Base-by-base conservation (phyloP, 2,888 invertebrate species). In the Eupithecia exiguata region DNA sequence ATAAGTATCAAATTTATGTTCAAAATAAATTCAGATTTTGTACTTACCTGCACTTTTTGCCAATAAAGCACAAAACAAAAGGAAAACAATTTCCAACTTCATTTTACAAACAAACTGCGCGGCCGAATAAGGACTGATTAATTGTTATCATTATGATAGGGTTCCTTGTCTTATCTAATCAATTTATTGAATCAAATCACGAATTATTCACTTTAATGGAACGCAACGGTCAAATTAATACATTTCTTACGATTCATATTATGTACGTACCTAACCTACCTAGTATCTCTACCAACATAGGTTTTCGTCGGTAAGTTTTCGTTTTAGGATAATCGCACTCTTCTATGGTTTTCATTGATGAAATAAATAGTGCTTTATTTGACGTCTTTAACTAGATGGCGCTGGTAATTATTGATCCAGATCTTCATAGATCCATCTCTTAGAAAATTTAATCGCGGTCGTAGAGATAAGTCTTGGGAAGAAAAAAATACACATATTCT, bases 41-140 rank as follows among this genome's bases (percentile, higher is more conserved):
- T 1, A 71, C 88, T 86, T 85, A 92, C 92, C 91, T n/a, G 83
- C 77, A 70, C 86, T 77, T 78, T 83, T 83, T 71, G 87, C 85
- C 72, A 89, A 21, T 14, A 86, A 46, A 79, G 80, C 84, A 80
- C 83, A 83, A 69, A 92, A 69, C 68, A 91, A 75, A 71, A 92
- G 77, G 53, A 91, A 82, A 72, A 87, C 71, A 38, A 88, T 75
- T 86, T 84, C 86, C 9, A 78, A 79, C 75, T 84, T 78, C 90
- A 91, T 72, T 78, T 76, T 70, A 77, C 69, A 78, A 71, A 78
- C 71, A 76, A 74, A 77, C 68, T 65, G 12, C 30, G 46, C 66
- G 25, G 67, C 66, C 67, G 49, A 49, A 68, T 65, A 58, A 66
- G 18, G 62, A 53, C 62, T 4, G 75, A 68, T 70, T 66, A 30